A percentile compares a stretch with the other conserved stretches of the same genome.
phyloP scores from a whole-genome alignment of 2,888 invertebrate species.

The Orthonevra nobilis region DNA sequence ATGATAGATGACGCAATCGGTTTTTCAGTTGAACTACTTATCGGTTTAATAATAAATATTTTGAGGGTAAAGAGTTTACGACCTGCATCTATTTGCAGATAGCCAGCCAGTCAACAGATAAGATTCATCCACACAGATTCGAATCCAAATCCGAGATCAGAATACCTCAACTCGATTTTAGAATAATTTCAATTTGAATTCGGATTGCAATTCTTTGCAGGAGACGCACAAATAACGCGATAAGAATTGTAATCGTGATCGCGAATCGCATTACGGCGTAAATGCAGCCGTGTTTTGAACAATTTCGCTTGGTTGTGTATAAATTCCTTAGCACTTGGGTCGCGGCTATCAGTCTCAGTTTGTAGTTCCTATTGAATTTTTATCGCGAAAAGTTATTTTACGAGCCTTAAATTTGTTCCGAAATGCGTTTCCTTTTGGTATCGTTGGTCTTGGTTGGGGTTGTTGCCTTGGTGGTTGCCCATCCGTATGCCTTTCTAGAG shows the following conservation, averaged over 20 bases:
- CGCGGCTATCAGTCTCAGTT: conserved; percentile 16
- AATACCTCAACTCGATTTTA: neutral
- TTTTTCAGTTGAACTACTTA: conserved; percentile 17
- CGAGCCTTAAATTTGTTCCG: neutral
- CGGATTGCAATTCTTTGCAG: conserved; percentile 11
- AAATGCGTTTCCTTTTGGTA: conserved; percentile 34
- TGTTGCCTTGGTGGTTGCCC: conserved; percentile 11
- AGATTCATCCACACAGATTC: neutral
- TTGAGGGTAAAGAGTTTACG: conserved; percentile 18
- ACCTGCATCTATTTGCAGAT: conserved; percentile 28
- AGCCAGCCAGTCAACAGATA: conserved; percentile 8
- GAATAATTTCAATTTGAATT: neutral
- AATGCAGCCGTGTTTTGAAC: conserved; percentile 9
- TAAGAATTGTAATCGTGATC: no score
- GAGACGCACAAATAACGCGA: neutral
- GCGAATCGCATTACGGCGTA: conserved; percentile 18
- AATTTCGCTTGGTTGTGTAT: conserved; percentile 20
- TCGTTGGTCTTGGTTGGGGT: conserved; percentile 26
- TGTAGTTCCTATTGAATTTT: conserved; percentile 33
- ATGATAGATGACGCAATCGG: no score
- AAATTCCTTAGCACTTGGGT: neutral
- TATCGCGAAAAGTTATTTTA: conserved; percentile 39
- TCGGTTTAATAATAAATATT: conserved; percentile 11
- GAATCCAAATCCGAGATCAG: no score
- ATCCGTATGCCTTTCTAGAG: no score